These are phyloP conservation scores for Aphaenogaster rudis DNA, from an alignment of 1,140 invertebrate species.

Conservation along the genomic window DNA sequence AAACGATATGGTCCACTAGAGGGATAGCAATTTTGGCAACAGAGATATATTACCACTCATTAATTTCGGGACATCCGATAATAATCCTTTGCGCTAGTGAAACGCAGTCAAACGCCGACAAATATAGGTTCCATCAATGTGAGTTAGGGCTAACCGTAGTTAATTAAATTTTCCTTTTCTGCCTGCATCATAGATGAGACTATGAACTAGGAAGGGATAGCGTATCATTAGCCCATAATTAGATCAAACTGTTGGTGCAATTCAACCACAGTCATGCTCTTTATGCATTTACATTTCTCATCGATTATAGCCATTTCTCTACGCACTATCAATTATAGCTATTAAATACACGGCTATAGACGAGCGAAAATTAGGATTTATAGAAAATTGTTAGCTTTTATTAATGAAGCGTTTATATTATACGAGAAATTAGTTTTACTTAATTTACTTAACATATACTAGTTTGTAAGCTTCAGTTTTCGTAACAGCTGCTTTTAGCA, in stretches of 20 bases:
- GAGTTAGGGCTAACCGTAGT: conserved; percentile 31
- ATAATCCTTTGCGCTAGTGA: conserved; percentile 22
- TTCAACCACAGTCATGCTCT: neutral
- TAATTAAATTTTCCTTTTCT: conserved; percentile 58
- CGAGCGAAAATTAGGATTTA: neutral
- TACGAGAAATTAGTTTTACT: neutral
- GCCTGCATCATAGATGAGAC: conserved; percentile 14
- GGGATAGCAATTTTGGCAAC: conserved; percentile 31
- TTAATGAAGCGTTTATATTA: neutral
- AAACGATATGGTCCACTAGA: neutral
- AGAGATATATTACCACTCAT: conserved; percentile 7
- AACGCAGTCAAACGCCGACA: conserved; percentile 25
- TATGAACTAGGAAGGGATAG: conserved; percentile 17
- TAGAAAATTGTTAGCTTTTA: neutral
- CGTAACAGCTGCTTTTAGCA: neutral
- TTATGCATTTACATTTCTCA: neutral
- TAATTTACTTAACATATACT: neutral
- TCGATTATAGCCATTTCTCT: neutral
- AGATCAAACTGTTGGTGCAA: neutral
- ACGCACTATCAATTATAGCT: neutral
- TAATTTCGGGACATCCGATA: conserved; percentile 52
- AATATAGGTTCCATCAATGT: conserved; percentile 18
- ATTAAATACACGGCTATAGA: neutral
- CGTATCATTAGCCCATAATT: conserved; percentile 39
- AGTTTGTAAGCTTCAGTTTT: neutral